phyloP scores from a whole-genome alignment of 2,113 vertebrate species.

The Dicentrarchus labrax region DNA sequence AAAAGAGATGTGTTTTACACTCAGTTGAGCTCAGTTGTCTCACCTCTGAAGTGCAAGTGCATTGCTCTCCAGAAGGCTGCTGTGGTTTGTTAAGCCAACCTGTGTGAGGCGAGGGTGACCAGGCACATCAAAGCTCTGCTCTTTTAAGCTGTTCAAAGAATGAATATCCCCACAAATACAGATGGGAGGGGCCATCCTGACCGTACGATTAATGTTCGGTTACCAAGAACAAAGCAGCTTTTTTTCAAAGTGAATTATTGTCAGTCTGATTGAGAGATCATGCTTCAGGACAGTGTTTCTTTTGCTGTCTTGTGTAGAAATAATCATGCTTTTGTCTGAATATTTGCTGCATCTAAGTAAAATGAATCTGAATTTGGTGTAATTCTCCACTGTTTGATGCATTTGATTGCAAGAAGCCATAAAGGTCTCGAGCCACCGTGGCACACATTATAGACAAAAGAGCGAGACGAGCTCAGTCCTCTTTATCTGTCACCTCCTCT shows the following conservation, averaged over 20 bases:
- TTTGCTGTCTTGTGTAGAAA: background rate
- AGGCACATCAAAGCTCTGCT: conserved; percentile 56
- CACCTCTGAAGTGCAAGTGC: background rate
- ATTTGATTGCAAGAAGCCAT: background rate
- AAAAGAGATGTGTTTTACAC: background rate
- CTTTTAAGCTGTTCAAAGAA: conserved; percentile 44
- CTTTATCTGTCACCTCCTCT: conserved; percentile 44
- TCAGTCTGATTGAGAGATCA: background rate
- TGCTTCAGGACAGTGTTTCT: background rate
- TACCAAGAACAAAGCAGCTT: conserved; percentile 31
- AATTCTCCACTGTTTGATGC: background rate
- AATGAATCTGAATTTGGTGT: background rate
- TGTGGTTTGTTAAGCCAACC: conserved; percentile 11
- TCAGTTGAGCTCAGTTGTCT: background rate
- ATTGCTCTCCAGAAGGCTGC: background rate
- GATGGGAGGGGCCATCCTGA: conserved; percentile 18
- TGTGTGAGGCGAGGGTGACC: conserved; percentile 25
- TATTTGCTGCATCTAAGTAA: background rate
- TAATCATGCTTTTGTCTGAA: background rate
- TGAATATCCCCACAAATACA: conserved; percentile 29
- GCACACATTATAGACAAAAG: background rate
- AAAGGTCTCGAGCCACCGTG: background rate
- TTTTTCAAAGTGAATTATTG: background rate
- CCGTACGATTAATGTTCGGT: conserved; percentile 24
- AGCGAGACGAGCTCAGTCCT: background rate